Base-by-base conservation (phyloP, 2,113 vertebrate species). In the Anser brachyrhynchus region DNA sequence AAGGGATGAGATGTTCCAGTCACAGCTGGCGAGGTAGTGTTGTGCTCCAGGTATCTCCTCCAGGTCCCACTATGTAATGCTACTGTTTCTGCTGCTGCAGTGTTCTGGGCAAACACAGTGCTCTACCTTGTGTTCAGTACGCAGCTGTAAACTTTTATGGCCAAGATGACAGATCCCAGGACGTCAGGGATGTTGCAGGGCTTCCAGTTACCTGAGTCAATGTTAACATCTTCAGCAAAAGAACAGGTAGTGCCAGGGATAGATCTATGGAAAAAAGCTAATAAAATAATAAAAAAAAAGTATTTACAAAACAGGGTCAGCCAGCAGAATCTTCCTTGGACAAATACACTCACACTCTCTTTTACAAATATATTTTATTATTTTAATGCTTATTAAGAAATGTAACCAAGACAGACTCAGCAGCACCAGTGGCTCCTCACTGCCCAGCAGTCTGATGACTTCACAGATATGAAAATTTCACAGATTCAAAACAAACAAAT, bases 341-440 rank as follows among this genome's bases (percentile, higher is more conserved):
- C 84, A 95, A 82, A 97, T 87, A 64, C 67, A 87, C 92, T 82
- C 81, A 83, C 70, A 11, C 93, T 76, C 37, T 70, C 73, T 96
- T 96, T 91, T 97, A 96, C 74, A 97, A 96, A 97, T 89, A 96
- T 96, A 97, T 93, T 95, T 97, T 97, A 96, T 96, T 97, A 96
- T 95, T 93, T 96, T 94, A 96, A 96, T 95, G 92, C 91, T 96
- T 93, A 94, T 96, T 97, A 96, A 96, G 95, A 97, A 97, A 96
- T 82, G 91, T 96, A 96, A 97, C 93, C 95, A 95, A 96, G 96
- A 96, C 96, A 96, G 93, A 96, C 81, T 87, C 96, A 83, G 93
- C 96, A 97, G 96, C 96, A 97, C 91, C 93, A 91, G 95, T 22
- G 64, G 92, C 93, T 94, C 92, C 92, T 96, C 93, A 96, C 95